phyloP scores from a whole-genome alignment of 2,888 invertebrate genomes.

The Dysmachus trigonus region DNA sequence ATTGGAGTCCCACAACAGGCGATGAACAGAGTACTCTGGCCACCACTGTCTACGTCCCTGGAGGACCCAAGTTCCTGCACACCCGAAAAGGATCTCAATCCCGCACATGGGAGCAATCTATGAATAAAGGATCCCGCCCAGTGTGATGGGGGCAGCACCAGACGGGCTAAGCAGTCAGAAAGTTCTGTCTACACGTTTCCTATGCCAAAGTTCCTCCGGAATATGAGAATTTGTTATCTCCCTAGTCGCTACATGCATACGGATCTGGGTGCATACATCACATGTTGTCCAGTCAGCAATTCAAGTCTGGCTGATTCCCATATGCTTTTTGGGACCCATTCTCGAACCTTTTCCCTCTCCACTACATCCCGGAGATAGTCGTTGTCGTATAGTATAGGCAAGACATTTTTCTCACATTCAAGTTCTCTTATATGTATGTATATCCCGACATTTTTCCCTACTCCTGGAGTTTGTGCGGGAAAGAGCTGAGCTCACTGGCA shows the following conservation, averaged over 20 bases:
- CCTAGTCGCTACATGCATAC: neutral
- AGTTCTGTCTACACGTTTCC: conserved; percentile 35
- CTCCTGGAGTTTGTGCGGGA: neutral
- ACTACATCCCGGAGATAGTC: neutral
- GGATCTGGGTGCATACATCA: conserved; percentile 22
- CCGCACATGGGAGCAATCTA: conserved; percentile 33
- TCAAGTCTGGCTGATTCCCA: neutral
- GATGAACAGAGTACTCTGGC: neutral
- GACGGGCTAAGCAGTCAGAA: conserved; percentile 16
- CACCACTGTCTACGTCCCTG: neutral
- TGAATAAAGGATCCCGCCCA: conserved; percentile 34
- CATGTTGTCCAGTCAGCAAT: conserved; percentile 24
- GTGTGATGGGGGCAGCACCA: neutral
- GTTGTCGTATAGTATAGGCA: neutral
- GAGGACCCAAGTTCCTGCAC: neutral
- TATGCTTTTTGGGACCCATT: conserved; percentile 5
- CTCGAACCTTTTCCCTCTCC: too few relatives aligned
- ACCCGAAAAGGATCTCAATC: neutral
- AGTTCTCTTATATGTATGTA: neutral
- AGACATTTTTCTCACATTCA: conserved; percentile 4
- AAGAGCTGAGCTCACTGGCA: neutral
- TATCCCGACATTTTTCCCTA: neutral
- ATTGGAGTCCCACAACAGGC: conserved; percentile 32
- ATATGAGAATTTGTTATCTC: conserved; percentile 29
- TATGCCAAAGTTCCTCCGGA: conserved; percentile 8